Evolutionary conservation across 2,113 vertebrate genomes (phyloP).

Genomic region (Polyodon spathula): DNA sequence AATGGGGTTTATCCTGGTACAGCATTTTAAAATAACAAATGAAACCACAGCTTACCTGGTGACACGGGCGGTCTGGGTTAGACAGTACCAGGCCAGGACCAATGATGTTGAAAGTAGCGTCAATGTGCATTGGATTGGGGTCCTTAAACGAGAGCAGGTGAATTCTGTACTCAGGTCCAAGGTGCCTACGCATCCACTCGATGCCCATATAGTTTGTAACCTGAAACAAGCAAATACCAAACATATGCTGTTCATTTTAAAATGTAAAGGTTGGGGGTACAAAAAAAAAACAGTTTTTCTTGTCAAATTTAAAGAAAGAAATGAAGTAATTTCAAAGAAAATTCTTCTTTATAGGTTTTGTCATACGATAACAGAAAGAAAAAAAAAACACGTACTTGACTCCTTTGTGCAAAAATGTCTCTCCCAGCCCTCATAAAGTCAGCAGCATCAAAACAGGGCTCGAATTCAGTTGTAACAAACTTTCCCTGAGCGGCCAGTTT

Average conservation of each 20-base stretch:
- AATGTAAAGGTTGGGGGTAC: too few relatives aligned
- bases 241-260: too few relatives aligned
- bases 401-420: constrained; percentile 95
- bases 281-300: too few relatives aligned
- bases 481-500: constrained; percentile 87
- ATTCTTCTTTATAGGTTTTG: too few relatives aligned
- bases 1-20: background rate
- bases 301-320: too few relatives aligned
- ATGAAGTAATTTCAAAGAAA: too few relatives aligned
- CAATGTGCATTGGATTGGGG: constrained; percentile 97
- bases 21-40: background rate
- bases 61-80: constrained; percentile 90
- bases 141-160: constrained; percentile 90
- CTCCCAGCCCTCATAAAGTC: constrained; percentile 94
- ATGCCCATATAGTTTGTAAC: constrained; percentile 94
- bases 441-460: constrained; percentile 96
- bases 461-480: constrained; percentile 94
- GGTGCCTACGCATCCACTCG: constrained; percentile 94
- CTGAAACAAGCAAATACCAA: constrained; percentile 39
- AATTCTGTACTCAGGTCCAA: constrained; percentile 84
- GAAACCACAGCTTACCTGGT: constrained; percentile 61
- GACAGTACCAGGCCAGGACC: constrained; percentile 91
- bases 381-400: constrained; percentile 72
- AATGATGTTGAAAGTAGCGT: constrained; percentile 96
- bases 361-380: too few relatives aligned